Evolutionary conservation across 2,113 vertebrate species (phyloP).

Genomic region (Saccopteryx leptura): DNA sequence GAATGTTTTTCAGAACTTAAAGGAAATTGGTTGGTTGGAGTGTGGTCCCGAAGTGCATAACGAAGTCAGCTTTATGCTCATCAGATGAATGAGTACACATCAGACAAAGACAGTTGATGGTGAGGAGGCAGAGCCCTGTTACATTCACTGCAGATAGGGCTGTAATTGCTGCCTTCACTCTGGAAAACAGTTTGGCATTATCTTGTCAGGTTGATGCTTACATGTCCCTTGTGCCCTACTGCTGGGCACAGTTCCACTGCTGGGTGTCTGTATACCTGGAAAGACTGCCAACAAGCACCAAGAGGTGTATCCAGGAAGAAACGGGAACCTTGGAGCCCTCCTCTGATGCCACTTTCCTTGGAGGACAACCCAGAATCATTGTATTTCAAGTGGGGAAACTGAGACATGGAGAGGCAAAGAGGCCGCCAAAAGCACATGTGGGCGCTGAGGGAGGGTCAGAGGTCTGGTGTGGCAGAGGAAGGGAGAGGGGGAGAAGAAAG

Average conservation of each 20-base stretch:
- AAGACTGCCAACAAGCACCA: background rate
- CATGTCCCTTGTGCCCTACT: background rate
- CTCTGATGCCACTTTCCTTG: background rate
- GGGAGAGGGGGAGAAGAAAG: background rate
- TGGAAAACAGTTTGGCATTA: background rate
- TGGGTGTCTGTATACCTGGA: background rate
- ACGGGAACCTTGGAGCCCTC: background rate
- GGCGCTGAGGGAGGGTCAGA: background rate
- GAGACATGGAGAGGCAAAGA: background rate
- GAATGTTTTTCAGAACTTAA: no score
- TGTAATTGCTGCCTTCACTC: background rate
- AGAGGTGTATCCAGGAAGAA: background rate
- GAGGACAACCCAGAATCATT: background rate
- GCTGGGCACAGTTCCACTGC: background rate
- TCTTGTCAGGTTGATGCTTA: background rate
- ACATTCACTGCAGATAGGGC: no score
- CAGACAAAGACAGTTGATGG: background rate
- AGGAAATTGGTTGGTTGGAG: no score
- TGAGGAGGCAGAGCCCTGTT: background rate
- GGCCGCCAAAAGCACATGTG: background rate
- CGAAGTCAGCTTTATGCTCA: background rate
- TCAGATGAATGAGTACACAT: background rate
- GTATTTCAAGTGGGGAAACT: background rate
- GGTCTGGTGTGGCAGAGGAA: background rate
- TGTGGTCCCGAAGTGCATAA: no score